A percentile compares a stretch with the other conserved stretches of the same genome.
These are phyloP conservation scores for Psophia crepitans DNA, from an alignment of 2,113 vertebrate species.

Conservation along the genomic window DNA sequence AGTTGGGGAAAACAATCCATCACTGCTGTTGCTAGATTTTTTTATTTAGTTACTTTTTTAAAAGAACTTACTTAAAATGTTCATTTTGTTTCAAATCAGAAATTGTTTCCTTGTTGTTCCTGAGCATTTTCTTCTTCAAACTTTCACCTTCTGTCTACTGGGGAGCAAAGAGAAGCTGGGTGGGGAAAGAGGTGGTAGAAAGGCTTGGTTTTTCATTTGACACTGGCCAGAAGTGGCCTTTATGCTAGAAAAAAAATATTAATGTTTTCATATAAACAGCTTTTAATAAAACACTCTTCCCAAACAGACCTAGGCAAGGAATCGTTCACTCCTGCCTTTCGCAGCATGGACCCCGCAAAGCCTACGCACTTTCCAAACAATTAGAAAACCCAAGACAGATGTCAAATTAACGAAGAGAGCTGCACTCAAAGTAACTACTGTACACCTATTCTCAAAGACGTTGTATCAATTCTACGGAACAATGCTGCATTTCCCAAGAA, in stretches of 20 bases:
- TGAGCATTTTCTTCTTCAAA: not conserved
- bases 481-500: not conserved
- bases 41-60: too few relatives aligned
- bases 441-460: not conserved
- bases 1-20: not conserved
- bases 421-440: not conserved
- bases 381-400: not conserved
- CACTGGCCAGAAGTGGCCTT: not conserved
- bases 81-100: not conserved
- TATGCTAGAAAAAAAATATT: fast-evolving
- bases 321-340: not conserved
- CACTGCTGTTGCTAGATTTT: not conserved
- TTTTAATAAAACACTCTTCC: not conserved
- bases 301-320: not conserved
- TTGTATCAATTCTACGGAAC: not conserved
- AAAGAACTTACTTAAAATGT: not conserved
- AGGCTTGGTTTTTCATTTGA: not conserved
- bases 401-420: not conserved
- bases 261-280: not conserved
- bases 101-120: not conserved
- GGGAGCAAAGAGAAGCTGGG: not conserved
- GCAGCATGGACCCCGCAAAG: not conserved
- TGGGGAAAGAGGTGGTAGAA: not conserved
- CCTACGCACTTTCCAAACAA: not conserved
- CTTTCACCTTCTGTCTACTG: not conserved